phyloP scores from a whole-genome alignment of 92 coral and sea anemone genomes.

The Zoanthus sociatus region DNA sequence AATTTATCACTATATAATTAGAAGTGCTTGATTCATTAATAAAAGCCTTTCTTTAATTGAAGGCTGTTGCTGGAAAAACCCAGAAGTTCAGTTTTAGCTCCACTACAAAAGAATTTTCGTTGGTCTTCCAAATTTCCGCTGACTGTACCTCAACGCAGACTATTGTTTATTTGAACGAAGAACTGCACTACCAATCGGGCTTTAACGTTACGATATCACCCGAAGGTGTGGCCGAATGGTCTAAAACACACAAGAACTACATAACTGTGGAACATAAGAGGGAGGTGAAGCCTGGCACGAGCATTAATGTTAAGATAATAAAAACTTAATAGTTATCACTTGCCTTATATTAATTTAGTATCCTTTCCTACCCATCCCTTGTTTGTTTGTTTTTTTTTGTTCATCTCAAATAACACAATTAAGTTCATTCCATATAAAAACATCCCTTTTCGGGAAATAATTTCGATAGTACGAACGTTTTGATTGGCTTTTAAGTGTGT shows the following conservation, averaged over 20 bases:
- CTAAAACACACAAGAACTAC: conserved; percentile 57
- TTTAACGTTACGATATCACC: conserved; percentile 76
- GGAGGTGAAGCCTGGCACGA: conserved; percentile 52
- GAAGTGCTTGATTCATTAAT: no score
- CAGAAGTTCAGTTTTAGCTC: conserved; percentile 75
- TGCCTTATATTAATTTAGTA: no score
- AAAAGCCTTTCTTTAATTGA: neutral
- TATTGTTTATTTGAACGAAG: conserved; percentile 79
- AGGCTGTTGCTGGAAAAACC: conserved; percentile 95
- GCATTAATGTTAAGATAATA: conserved; percentile 47
- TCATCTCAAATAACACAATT: no score
- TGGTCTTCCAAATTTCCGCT: conserved; percentile 70
- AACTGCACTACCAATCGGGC: conserved; percentile 77
- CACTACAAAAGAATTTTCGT: conserved; percentile 68
- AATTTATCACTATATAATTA: no score
- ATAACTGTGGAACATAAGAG: conserved; percentile 70
- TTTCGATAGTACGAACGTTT: no score
- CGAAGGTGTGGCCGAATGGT: conserved; percentile 77
- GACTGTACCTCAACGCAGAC: conserved; percentile 80
- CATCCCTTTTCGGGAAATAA: no score
- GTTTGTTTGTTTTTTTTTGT: no score
- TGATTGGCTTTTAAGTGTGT: no score
- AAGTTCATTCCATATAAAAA: no score
- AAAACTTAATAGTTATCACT: neutral
- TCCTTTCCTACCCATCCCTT: no score